Base-by-base conservation (phyloP, 2,797 vertebrate species). In the Myotis findleyi region DNA sequence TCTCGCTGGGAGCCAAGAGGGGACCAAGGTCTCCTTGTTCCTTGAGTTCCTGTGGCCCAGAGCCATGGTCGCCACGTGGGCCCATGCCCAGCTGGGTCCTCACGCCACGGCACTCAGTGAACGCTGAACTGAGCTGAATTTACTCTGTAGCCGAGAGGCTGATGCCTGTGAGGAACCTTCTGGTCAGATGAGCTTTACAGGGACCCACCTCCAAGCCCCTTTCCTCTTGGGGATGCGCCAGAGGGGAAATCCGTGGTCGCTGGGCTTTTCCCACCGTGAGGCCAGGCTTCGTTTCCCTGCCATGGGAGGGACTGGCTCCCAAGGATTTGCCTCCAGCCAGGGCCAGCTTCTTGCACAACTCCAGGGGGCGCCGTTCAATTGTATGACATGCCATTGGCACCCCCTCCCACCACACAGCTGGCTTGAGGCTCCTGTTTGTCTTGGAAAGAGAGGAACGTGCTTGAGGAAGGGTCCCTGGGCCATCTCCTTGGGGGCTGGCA, bases 401-500 rank as follows among this genome's bases (percentile, higher is more conserved):
- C 89, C 80, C 16, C 30, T n/a, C 57, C 79, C 47, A 44, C 25
- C 69, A 55, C 12, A 0, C 44, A 25, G 7, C 47, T 20, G 51
- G 55, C 76, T n/a, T 0, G 18, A 86, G 83, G 77, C 77, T 86
- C 38, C 71, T 97, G 68, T 89, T 93, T 96, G 44, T 95, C 77
- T 96, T 96, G 96, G 96, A 93, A 66, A 44, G 38, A 66, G 87
- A 92, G 57, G 38, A 21, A 3, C 33, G 0, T 82, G 88, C 72
- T n/a, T 66, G 69, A 76, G 96, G 87, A 83, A 73, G 94, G 95
- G 89, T 96, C 96, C 79, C 23, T 0, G 7, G 84, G 86, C 96
- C 83, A 27, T 89, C 92, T 96, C 96, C 88, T 41, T 59, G 38
- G 93, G 94, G 86, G 76, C 93, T 96, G 97, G 94, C 95, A 90